Conservation (phyloP, 2,888 invertebrate genomes). For the Agriotes lineatus region DNA sequence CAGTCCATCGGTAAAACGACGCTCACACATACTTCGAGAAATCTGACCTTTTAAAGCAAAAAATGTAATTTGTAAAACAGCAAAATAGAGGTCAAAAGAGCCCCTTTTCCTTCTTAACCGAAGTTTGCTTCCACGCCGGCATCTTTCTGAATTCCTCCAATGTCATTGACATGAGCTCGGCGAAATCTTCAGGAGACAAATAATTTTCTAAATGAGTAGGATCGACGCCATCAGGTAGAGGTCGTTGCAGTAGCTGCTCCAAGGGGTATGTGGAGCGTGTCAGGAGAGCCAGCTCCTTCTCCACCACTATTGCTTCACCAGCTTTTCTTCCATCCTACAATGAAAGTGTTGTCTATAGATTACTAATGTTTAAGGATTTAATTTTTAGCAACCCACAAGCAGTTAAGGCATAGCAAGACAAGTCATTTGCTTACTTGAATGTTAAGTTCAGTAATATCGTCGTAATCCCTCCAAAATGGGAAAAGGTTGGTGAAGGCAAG, state of each 20-base stretch:
- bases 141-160: constrained; percentile 87
- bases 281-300: constrained; percentile 80
- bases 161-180: constrained; percentile 77
- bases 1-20: neutral
- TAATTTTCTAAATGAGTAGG: constrained; percentile 91
- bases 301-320: constrained; percentile 73
- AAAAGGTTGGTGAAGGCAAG: constrained; percentile 86
- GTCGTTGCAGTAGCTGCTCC: constrained; percentile 83
- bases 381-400: no score
- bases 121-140: constrained; percentile 92
- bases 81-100: constrained; percentile 78
- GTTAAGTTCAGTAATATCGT: constrained; percentile 83
- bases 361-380: no score
- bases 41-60: constrained; percentile 27
- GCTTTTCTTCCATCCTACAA: constrained; percentile 76
- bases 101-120: constrained; percentile 90
- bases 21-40: constrained; percentile 10
- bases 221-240: constrained; percentile 93
- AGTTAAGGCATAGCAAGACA: constrained; percentile 27
- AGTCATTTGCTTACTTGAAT: constrained; percentile 74
- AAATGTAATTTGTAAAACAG: constrained; percentile 34
- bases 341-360: no score
- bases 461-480: constrained; percentile 84
- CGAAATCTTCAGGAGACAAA: constrained; percentile 83
- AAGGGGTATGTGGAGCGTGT: constrained; percentile 82